These are phyloP conservation scores for Trissolcus brochymenae DNA, from an alignment of 2,888 invertebrate genomes.

Conservation along the genomic window DNA sequence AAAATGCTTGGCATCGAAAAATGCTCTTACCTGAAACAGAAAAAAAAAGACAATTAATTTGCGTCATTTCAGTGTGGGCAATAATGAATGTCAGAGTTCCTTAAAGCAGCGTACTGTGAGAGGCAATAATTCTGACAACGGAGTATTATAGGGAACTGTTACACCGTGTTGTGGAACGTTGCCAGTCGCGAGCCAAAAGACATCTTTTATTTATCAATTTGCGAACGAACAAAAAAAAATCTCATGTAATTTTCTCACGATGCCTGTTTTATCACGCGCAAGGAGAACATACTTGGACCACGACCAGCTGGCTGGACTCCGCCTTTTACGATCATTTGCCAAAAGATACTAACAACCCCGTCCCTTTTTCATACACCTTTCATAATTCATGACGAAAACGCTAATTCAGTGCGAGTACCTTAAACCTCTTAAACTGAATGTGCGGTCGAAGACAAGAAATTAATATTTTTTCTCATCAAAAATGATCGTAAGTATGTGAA, in stretches of 20 bases:
- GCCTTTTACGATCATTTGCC: constrained; percentile 65
- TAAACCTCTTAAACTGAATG: constrained; percentile 15
- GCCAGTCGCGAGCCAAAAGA: constrained; percentile 61
- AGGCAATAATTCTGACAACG: constrained; percentile 26
- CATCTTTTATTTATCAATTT: constrained; percentile 65
- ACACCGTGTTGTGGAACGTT: constrained; percentile 62
- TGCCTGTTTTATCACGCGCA: constrained; percentile 61
- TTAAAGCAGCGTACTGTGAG: constrained; percentile 31
- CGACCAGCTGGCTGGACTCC: constrained; percentile 70
- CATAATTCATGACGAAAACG: constrained; percentile 42
- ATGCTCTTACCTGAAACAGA: constrained; percentile 60
- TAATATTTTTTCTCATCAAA: no score
- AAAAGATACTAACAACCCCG: constrained; percentile 61
- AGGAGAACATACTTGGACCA: constrained; percentile 68
- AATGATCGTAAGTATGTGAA: no score
- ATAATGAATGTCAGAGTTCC: background rate
- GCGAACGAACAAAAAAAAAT: constrained; percentile 35
- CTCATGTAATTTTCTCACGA: constrained; percentile 69
- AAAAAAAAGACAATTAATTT: background rate
- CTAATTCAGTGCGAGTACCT: constrained; percentile 41
- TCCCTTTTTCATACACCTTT: constrained; percentile 28
- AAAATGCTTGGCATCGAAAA: no score
- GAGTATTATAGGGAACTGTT: constrained; percentile 47
- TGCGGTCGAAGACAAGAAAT: no score
- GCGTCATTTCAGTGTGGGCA: background rate